Base-by-base conservation (phyloP, 2,113 vertebrate genomes). In the Oryzias curvinotus region DNA sequence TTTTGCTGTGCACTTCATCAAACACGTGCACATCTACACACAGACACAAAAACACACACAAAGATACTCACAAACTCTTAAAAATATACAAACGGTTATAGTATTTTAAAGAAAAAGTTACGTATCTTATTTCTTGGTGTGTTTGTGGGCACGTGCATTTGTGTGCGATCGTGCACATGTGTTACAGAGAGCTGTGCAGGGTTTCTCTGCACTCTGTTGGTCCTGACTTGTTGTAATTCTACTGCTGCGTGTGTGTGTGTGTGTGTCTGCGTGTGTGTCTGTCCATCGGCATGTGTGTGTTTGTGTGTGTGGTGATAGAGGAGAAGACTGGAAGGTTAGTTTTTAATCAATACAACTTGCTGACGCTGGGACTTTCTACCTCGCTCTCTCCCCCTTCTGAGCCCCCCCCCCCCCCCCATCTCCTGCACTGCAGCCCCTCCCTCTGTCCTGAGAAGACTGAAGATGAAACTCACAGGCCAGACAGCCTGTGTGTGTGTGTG, bases 311-410 rank as follows among this genome's bases (percentile, higher is more conserved):
- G 93, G 93, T 93, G 92, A 94, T 93, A 85, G 92, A 87, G 75
- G 93, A 95, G 94, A 94, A 94, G 85, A 95, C 93, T 95, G 95
- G 95, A 96, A 96, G 95, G 95, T 97, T 97, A 95, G 94, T 97
- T 97, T 98, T 97, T 97, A 98, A 98, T 98, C 96, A 97, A 98
- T 98, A 97, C 93, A 96, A 98, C 92, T 93, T 96, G 97, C 97
- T 98, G 97, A 98, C 94, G 95, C 92, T 1, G 85, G 68, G 92
- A 93, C 91, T 97, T 98, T 93, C 92, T 83, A 60, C 80, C 89
- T 90, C 91, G 67, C 93, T 94, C 67, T 85, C 90, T 93, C 92
- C 91, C 88, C 53, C 46, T 56, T 17, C 30, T 71, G 65, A 73
- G 62, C 64, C 58, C 2, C 7, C 78, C 77, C 82, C 68, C 75